Conservation (phyloP, 2,113 vertebrate species). For the Sorex fumeus region DNA sequence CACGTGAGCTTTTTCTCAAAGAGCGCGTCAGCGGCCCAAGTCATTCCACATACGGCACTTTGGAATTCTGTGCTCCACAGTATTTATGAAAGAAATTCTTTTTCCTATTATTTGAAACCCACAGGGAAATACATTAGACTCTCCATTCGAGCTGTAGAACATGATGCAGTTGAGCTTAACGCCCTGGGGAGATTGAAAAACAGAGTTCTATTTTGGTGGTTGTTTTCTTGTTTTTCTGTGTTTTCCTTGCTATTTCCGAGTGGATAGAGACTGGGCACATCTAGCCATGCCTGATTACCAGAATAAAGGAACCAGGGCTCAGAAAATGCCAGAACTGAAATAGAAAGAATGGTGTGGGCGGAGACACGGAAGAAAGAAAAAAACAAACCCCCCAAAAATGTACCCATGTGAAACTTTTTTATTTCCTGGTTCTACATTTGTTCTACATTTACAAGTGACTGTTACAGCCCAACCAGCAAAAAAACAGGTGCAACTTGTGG, state of each 20-base stretch:
- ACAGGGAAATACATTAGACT: neutral
- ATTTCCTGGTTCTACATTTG: conserved; percentile 43
- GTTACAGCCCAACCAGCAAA: conserved; percentile 19
- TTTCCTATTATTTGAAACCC: conserved; percentile 59
- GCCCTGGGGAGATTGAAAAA: conserved; percentile 40
- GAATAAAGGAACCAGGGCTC: conserved; percentile 28
- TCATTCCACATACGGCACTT: conserved; percentile 20
- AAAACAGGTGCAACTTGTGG: conserved; percentile 15
- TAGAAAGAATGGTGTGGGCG: conserved; percentile 8
- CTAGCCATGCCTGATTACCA: neutral
- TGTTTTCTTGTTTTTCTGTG: neutral
- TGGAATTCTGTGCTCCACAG: conserved; percentile 31
- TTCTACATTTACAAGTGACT: conserved; percentile 7
- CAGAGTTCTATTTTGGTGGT: neutral
- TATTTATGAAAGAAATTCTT: conserved; percentile 63
- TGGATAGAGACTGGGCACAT: neutral
- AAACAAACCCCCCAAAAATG: conserved; percentile 23
- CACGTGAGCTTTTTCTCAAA: neutral
- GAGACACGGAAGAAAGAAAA: conserved; percentile 37
- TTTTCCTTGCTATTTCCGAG: conserved; percentile 39
- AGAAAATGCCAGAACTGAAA: conserved; percentile 45
- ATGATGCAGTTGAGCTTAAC: conserved; percentile 12
- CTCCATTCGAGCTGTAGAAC: neutral
- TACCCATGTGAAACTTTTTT: neutral
- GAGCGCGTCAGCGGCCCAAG: conserved; percentile 54